A percentile compares a stretch with the other conserved stretches of the same genome.
Evolutionary conservation across 1,140 invertebrate species (phyloP).

Genomic region (Drusus annulatus): DNA sequence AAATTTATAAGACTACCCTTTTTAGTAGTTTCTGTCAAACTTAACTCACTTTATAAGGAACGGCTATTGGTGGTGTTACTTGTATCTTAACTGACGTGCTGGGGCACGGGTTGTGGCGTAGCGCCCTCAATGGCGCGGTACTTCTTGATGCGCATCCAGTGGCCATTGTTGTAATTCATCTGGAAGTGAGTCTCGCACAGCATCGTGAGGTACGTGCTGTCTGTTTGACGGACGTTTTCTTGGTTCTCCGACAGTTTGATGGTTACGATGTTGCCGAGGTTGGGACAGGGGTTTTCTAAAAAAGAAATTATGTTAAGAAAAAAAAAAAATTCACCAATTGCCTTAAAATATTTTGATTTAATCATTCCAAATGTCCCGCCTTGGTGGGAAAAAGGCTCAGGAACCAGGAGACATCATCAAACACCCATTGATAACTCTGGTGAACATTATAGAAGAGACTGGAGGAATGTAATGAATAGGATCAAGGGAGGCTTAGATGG

Average conservation of each 20-base stretch:
- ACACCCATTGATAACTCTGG: too few species aligned
- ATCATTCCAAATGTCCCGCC: too few species aligned
- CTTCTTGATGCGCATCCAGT: conserved; percentile 94
- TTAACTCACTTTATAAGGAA: background rate
- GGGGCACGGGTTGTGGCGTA: conserved; percentile 51
- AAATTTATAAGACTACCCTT: too few species aligned
- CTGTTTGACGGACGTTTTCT: conserved; percentile 84
- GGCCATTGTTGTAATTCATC: conserved; percentile 96
- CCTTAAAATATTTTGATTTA: too few species aligned
- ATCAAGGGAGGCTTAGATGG: too few species aligned
- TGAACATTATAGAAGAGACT: too few species aligned
- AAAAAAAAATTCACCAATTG: too few species aligned
- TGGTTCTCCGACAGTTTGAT: conserved; percentile 93
- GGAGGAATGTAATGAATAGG: too few species aligned
- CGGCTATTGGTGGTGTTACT: background rate
- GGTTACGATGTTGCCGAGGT: conserved; percentile 92
- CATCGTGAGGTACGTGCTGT: conserved; percentile 82
- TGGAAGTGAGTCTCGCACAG: conserved; percentile 95
- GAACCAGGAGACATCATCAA: too few species aligned
- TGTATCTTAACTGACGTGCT: conserved; percentile 53
- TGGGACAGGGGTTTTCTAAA: conserved; percentile 94
- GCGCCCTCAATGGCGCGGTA: conserved; percentile 76
- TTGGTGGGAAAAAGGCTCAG: too few species aligned
- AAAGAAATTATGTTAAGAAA: background rate
- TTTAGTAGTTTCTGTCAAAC: background rate